Conservation (phyloP, 1,140 invertebrate genomes). For the Heliconius melpomene region DNA sequence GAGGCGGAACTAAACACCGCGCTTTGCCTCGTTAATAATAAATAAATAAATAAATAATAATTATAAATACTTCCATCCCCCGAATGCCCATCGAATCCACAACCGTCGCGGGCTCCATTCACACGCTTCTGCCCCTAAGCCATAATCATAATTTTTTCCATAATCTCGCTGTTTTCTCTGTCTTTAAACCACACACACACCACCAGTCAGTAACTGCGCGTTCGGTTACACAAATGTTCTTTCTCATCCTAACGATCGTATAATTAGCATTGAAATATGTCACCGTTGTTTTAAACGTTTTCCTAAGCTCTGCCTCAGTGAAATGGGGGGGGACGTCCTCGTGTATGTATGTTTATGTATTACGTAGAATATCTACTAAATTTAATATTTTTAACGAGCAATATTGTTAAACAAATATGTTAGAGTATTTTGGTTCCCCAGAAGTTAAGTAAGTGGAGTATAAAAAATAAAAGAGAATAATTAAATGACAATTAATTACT, state of each 20-base stretch:
- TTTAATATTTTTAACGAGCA: neutral
- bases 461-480: no score
- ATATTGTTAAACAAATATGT: no score
- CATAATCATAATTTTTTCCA: neutral
- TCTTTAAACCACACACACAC: neutral
- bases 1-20: no score
- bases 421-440: no score
- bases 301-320: conserved; percentile 26
- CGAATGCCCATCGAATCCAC: no score
- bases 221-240: conserved; percentile 37
- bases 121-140: no score
- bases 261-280: conserved; percentile 39
- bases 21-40: no score
- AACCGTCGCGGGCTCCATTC: no score
- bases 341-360: neutral
- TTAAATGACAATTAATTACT: no score
- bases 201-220: conserved; percentile 20
- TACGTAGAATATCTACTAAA: neutral
- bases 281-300: conserved; percentile 28
- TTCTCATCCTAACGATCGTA: conserved; percentile 32
- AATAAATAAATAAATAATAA: no score
- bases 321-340: neutral
- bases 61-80: no score
- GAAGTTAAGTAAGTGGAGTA: no score
- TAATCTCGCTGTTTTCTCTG: neutral